These are phyloP conservation scores for Carcharodon carcharias DNA, from an alignment of 2,797 vertebrate species.

Conservation along the genomic window DNA sequence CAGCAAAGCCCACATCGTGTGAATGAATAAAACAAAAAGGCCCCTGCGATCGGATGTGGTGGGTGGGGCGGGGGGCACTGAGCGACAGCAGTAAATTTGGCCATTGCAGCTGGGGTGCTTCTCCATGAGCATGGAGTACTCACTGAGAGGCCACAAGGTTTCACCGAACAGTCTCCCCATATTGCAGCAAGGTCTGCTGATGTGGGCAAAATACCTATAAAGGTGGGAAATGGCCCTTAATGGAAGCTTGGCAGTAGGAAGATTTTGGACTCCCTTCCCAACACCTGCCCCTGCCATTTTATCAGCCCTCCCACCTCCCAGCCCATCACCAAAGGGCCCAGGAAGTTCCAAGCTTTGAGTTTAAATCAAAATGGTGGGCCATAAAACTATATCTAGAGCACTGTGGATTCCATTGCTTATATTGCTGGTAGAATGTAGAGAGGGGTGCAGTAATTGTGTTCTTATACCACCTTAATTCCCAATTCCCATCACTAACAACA, in stretches of 20 bases:
- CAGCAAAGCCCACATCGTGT: too few relatives aligned
- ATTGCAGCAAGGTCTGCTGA: too few relatives aligned
- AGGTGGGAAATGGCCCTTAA: too few relatives aligned
- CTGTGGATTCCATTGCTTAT: neutral
- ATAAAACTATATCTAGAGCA: neutral
- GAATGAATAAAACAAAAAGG: too few relatives aligned
- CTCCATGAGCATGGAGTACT: too few relatives aligned
- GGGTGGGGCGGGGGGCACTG: too few relatives aligned
- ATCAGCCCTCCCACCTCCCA: neutral
- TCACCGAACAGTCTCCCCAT: too few relatives aligned
- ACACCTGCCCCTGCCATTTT: neutral
- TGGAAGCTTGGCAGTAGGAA: neutral
- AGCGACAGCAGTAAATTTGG: too few relatives aligned
- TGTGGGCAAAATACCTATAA: too few relatives aligned
- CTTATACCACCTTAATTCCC: neutral
- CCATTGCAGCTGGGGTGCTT: too few relatives aligned
- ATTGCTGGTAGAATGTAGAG: neutral
- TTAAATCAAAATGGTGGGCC: neutral
- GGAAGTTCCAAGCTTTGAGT: neutral
- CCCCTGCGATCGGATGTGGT: too few relatives aligned
- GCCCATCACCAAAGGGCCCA: neutral
- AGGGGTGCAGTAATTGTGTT: neutral
- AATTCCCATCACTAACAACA: neutral
- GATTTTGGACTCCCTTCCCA: neutral
- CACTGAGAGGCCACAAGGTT: too few relatives aligned